Conservation (phyloP, 2,888 invertebrate genomes). For the Beris morrisii region DNA sequence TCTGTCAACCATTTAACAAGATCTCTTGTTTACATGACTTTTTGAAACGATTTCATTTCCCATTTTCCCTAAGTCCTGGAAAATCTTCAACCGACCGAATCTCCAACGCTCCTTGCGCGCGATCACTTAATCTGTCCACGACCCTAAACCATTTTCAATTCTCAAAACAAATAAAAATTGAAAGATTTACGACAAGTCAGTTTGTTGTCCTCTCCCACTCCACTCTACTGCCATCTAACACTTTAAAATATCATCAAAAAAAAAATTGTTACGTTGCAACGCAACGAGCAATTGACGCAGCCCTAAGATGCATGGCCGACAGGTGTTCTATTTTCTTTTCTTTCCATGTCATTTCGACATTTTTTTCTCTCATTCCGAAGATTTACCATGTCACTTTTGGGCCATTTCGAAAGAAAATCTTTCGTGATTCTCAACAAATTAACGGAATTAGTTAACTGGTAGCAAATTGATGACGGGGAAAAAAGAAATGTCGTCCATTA, state of each 20-base stretch:
- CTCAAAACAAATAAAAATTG: constrained; percentile 23
- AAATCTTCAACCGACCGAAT: too few relatives aligned
- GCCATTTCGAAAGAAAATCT: constrained; percentile 20
- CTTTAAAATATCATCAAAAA: neutral
- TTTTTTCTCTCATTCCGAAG: neutral
- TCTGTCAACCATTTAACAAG: neutral
- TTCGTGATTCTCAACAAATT: constrained; percentile 39
- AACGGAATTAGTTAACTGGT: constrained; percentile 36
- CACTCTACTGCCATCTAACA: neutral
- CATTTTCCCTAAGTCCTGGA: too few relatives aligned
- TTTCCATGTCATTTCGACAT: too few relatives aligned
- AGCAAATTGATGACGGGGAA: constrained; percentile 6
- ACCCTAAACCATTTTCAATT: constrained; percentile 28
- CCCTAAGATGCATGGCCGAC: constrained; percentile 13
- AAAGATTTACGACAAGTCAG: constrained; percentile 18
- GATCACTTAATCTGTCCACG: constrained; percentile 35
- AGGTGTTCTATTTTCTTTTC: constrained; percentile 7
- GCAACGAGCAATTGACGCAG: too few relatives aligned
- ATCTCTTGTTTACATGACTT: constrained; percentile 10
- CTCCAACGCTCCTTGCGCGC: neutral
- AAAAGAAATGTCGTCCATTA: neutral
- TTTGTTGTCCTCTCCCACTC: neutral
- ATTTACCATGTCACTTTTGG: constrained; percentile 19
- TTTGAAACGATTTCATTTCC: neutral
- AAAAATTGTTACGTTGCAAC: too few relatives aligned